Evolutionary conservation across 2,113 vertebrate species (phyloP).

Genomic region (Dicaeum eximium): DNA sequence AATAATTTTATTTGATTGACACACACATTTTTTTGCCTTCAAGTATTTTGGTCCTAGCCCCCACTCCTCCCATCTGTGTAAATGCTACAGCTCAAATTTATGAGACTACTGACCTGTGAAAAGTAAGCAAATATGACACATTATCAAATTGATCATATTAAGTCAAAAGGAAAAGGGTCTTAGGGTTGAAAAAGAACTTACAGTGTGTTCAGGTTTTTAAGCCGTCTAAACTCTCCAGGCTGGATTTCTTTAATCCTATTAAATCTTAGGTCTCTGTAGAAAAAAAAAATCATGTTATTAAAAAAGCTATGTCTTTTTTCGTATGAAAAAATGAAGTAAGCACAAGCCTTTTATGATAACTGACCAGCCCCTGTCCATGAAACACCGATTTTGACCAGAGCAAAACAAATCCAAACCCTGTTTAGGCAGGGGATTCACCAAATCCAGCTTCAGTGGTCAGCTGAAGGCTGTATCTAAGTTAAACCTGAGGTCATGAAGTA

Average conservation of each 20-base stretch:
- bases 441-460: background rate
- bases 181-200: slow-evolving; percentile 74
- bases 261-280: slow-evolving; percentile 91
- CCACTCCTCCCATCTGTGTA: background rate
- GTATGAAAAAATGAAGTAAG: background rate
- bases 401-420: background rate
- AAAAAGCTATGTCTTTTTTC: background rate
- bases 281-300: background rate
- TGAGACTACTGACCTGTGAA: background rate
- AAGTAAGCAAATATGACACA: background rate
- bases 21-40: background rate
- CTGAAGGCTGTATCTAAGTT: background rate
- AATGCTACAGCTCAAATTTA: background rate
- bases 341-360: background rate
- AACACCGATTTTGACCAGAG: background rate
- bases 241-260: slow-evolving; percentile 97
- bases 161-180: background rate
- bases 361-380: background rate
- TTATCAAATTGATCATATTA: background rate
- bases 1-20: background rate
- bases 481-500: background rate
- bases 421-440: background rate
- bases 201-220: slow-evolving; percentile 96
- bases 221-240: slow-evolving; percentile 83
- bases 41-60: background rate